phyloP scores from a whole-genome alignment of 2,113 vertebrate genomes.

The Prunella himalayana region DNA sequence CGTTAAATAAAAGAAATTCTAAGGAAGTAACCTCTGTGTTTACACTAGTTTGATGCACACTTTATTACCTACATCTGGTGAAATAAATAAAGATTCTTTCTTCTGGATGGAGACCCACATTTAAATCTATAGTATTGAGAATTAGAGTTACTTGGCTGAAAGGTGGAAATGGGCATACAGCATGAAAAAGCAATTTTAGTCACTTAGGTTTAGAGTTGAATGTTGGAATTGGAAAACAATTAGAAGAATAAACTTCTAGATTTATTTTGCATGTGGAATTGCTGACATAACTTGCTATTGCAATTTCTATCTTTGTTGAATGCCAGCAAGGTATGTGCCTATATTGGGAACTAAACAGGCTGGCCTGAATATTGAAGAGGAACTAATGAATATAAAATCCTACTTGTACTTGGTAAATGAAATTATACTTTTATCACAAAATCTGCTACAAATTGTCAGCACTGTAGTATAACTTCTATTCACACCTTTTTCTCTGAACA shows the following conservation, averaged over 20 bases:
- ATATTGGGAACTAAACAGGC: not conserved
- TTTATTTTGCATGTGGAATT: not conserved
- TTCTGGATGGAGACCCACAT: not conserved
- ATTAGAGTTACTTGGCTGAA: not conserved
- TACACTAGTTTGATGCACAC: not conserved
- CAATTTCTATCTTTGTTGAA: not conserved
- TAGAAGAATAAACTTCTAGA: not conserved
- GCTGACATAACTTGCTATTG: not conserved
- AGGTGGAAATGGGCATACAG: not conserved
- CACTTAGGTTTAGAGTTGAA: not conserved
- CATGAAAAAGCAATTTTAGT: not conserved
- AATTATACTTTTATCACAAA: not conserved
- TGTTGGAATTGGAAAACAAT: not conserved
- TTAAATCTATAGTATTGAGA: rapidly evolving
- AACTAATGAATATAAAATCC: not conserved
- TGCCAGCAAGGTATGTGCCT: not conserved
- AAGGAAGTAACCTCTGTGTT: not conserved
- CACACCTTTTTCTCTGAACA: not conserved
- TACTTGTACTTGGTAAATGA: not conserved
- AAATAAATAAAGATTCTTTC: not conserved
- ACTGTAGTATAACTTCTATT: not conserved
- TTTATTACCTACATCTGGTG: not conserved
- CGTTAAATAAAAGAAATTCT: not conserved
- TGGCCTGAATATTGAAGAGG: not conserved
- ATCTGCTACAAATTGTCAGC: not conserved